Base-by-base conservation (phyloP, 2,888 invertebrate species). In the Papilio protenor region DNA sequence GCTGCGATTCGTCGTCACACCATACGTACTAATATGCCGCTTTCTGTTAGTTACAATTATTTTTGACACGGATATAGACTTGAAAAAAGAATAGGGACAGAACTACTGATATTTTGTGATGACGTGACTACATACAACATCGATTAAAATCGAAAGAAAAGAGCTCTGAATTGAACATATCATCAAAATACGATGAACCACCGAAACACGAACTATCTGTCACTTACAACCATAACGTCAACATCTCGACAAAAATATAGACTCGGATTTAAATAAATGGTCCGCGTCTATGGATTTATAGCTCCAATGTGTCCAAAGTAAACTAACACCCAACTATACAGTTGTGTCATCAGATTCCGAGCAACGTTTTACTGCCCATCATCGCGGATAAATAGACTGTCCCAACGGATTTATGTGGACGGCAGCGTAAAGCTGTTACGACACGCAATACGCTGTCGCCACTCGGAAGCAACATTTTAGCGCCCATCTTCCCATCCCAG, bases 201-300 rank as follows among this genome's bases (percentile, higher is more conserved):
- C 92, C 92, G 93, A 92, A 90, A 92, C 89, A 83, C 83, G 91
- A 93, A 93, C 92, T 89, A 88, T 89, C 87, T 89, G 88, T 89
- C 87, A 84, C 85, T 87, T 85, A 87, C 85, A 83, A 89, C 85
- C 81, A 84, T 82, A 84, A 84, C 85, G 83, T 81, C 84, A 81
- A 80, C 82, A 77, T 18, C 73, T 40, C 27, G 70, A 79, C 73
- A 83, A 87, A 91, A 90, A 92, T 92, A 90, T 91, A 91, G 89
- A 87, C 81, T 81, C 74, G 77, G 80, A 80, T 82, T 82, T 80
- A 81, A 80, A 82, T 81, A 81, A 83, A 81, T 81, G 81, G 77
- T 76, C 78, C 75, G 70, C 77, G 79, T 79, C 55, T 73, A 74
- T 76, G 76, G 82, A 85, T 83, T 84, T 81, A 84, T 81, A 79